Evolutionary conservation across 2,797 vertebrate species (phyloP), one percentile per base, ranked within the genome.

Genomic region (Cephalopachus bancanus): DNA sequence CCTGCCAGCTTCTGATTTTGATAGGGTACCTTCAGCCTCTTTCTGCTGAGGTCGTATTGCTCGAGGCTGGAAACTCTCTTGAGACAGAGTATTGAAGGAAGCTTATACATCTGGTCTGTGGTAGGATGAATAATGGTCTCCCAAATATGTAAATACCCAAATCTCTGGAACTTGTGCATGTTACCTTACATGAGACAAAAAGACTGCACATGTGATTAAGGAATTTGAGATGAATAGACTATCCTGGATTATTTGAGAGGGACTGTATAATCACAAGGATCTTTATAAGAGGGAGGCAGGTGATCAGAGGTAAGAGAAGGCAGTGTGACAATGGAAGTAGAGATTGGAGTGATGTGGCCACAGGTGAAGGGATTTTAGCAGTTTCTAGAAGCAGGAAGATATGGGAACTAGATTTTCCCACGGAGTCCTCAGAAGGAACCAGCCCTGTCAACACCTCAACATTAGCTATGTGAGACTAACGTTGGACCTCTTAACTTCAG

Each of bases 121-220:
- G n/a, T 84, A 67, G 24, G 9, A 16, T 89, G n/a, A 94, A 80
- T 65, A 92, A 87, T 76, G 10, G 4, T 67, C 33, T 93, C 12
- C 16, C 5, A 90, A 89, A 64, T 55, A 78, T 84, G 44, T 67
- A 12, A 75, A 6, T 64, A 4, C 93, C 28, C 62, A 62, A 64
- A 88, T 90, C 59, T 90, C 65, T 93, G 62, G 53, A 90, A 57
- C 19, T 30, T 95, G 30, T 89, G 65, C 89, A 24, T 90, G 44
- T 44, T 44, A 44, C 44, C 44, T 44, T 44, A 53, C 1, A 49
- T 84, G 24, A 75, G 80, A 44, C 74, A 78, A 72, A 69, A 24
- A 30, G 12, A 78, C 22, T 90, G 15, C 6, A 15, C 2, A 78
- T 80, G 0, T 87, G 80, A 90, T 69, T 75, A 65, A 67, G 8